Evolutionary conservation across 2,797 vertebrate genomes (phyloP).

Genomic region (Cheirogaleus major): DNA sequence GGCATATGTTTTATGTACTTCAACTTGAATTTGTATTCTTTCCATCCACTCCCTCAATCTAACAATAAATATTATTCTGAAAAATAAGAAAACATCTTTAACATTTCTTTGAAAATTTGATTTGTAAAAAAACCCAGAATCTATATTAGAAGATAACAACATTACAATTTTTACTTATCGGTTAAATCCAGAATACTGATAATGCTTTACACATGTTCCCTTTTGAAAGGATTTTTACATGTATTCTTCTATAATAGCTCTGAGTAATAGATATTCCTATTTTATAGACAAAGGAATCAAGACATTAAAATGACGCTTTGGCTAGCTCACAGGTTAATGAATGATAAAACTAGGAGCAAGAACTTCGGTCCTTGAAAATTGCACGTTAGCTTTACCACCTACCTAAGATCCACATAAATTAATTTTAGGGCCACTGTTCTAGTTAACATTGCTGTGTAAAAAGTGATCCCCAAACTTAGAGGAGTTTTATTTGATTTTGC

Average conservation of each 20-base stretch:
- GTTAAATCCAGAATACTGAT: neutral
- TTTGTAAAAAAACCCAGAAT: neutral
- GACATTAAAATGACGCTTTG: neutral
- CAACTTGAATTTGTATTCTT: constrained; percentile 24
- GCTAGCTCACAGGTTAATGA: neutral
- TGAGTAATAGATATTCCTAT: neutral
- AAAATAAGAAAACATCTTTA: constrained; percentile 42
- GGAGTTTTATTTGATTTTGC: neutral
- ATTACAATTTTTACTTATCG: neutral
- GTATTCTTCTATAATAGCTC: neutral
- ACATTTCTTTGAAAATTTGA: constrained; percentile 15
- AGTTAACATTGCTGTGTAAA: neutral
- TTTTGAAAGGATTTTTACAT: neutral
- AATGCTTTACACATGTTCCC: neutral
- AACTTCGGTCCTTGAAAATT: neutral
- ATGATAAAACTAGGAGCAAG: neutral
- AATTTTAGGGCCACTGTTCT: neutral
- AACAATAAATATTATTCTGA: constrained; percentile 2
- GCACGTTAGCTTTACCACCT: neutral
- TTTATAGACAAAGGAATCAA: neutral
- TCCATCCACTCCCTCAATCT: neutral
- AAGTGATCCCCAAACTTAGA: neutral
- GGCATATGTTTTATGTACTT: constrained; percentile 43
- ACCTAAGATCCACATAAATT: neutral
- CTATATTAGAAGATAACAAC: neutral